Percentiles rank a stretch among this genome's conserved stretches.
These are phyloP conservation scores for Apamea sordens DNA, from an alignment of 2,888 invertebrate species.

Conservation along the genomic window DNA sequence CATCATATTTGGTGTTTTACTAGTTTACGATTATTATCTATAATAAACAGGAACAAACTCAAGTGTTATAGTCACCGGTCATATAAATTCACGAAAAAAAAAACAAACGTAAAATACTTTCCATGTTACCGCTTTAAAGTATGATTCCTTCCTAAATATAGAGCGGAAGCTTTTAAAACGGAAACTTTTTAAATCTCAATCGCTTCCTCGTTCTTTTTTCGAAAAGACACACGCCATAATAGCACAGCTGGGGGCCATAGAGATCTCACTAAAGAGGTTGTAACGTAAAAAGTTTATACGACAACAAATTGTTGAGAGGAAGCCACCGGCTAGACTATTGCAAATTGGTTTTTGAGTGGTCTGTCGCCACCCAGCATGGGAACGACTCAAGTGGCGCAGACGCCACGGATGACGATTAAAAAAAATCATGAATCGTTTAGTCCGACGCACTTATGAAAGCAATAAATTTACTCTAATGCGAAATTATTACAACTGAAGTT, in stretches of 20 bases:
- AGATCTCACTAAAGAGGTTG: constrained; percentile 69
- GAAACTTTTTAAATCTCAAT: constrained; percentile 73
- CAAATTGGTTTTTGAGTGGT: constrained; percentile 88
- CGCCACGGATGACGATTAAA: constrained; percentile 77
- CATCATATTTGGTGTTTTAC: constrained; percentile 12
- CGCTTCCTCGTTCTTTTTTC: constrained; percentile 76
- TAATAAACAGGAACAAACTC: constrained; percentile 36
- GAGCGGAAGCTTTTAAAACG: constrained; percentile 66
- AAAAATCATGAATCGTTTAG: constrained; percentile 71
- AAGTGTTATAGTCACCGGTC: constrained; percentile 25
- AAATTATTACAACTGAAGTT: constrained; percentile 65
- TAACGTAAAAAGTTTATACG: constrained; percentile 69
- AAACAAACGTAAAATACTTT: constrained; percentile 59
- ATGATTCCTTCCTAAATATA: constrained; percentile 68
- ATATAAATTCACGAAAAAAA: constrained; percentile 37
- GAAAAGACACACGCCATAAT: constrained; percentile 81
- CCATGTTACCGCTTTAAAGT: constrained; percentile 64
- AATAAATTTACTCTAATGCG: constrained; percentile 83
- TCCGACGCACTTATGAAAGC: constrained; percentile 75
- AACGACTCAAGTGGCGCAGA: constrained; percentile 79
- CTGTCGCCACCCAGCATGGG: constrained; percentile 90
- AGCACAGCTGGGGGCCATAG: constrained; percentile 79
- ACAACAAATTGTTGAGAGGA: constrained; percentile 76
- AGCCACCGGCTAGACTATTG: constrained; percentile 86
- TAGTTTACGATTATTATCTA: constrained; percentile 39